Conservation (phyloP, 2,797 vertebrate genomes). For the Helicolenus hilgendorfi region DNA sequence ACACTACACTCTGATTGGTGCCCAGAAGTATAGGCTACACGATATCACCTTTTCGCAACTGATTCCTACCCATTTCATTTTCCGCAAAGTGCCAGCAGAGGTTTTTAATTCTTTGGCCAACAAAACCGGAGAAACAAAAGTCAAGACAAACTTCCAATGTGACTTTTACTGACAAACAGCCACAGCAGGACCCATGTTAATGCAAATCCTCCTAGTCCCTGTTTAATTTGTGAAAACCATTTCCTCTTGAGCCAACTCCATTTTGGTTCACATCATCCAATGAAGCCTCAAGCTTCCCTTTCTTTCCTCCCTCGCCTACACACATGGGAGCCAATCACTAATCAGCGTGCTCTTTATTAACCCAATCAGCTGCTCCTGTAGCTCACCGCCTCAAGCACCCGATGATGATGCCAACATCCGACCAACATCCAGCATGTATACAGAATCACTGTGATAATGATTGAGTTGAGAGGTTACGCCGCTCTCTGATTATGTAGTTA, state of each 20-base stretch:
- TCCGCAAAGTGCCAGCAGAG: background rate
- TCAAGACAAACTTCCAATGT: background rate
- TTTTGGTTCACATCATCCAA: background rate
- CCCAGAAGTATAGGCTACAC: background rate
- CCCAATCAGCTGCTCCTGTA: background rate
- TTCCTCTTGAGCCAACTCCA: background rate
- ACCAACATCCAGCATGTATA: background rate
- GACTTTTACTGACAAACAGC: conserved; percentile 9
- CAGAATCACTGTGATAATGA: background rate
- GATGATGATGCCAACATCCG: background rate
- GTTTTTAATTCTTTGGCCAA: background rate
- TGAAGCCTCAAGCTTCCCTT: background rate
- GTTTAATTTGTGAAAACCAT: conserved; percentile 13
- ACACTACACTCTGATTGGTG: rapidly evolving
- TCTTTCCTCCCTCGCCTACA: background rate
- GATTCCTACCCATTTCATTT: background rate
- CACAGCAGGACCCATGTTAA: conserved; percentile 9
- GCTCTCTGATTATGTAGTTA: background rate
- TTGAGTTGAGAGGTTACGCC: background rate
- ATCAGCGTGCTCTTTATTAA: conserved; percentile 11
- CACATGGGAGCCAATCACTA: conserved; percentile 5
- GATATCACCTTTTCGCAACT: background rate
- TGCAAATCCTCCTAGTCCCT: conserved; percentile 1
- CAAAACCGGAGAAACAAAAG: background rate
- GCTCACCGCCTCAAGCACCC: background rate